A percentile compares a stretch with the other conserved stretches of the same genome.
These are phyloP conservation scores for Kudoa iwatai DNA, from an alignment of 30 jellyfish, hydroid and myxozoan species.

Conservation along the genomic window DNA sequence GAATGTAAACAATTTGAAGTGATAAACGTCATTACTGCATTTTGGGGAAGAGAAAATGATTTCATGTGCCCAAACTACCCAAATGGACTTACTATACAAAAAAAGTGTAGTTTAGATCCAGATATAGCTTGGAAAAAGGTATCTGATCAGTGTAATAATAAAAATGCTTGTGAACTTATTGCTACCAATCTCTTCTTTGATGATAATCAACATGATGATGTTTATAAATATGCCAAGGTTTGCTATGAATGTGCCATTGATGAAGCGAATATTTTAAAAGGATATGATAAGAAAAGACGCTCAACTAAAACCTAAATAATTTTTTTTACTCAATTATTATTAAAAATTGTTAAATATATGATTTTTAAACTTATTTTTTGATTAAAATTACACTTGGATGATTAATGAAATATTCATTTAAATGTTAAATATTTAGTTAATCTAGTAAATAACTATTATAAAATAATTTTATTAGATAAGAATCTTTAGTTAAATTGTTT, in stretches of 20 bases:
- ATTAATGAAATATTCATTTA: no score
- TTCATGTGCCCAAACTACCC: constrained; percentile 44
- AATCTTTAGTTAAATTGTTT: no score
- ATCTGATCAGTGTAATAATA: constrained; percentile 23
- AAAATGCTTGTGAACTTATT: constrained; percentile 53
- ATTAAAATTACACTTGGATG: no score
- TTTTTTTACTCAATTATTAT: no score
- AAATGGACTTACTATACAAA: constrained; percentile 14
- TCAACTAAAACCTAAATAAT: no score
- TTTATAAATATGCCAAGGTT: constrained; percentile 29
- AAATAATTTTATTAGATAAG: no score
- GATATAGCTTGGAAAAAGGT: constrained; percentile 57
- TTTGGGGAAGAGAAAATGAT: constrained; percentile 90
- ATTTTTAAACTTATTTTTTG: no score
- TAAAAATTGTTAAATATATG: no score
- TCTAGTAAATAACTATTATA: no score
- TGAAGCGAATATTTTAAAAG: no score
- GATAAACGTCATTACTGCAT: constrained; percentile 40
- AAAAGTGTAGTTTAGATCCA: constrained; percentile 36
- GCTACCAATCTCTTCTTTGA: constrained; percentile 89
- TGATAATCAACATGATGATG: constrained; percentile 49
- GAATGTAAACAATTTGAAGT: constrained; percentile 58
- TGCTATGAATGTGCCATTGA: constrained; percentile 97
- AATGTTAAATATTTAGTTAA: no score
- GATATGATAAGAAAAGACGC: no score